Base-by-base conservation (phyloP, 2,113 vertebrate species). In the Solenodon paradoxus region DNA sequence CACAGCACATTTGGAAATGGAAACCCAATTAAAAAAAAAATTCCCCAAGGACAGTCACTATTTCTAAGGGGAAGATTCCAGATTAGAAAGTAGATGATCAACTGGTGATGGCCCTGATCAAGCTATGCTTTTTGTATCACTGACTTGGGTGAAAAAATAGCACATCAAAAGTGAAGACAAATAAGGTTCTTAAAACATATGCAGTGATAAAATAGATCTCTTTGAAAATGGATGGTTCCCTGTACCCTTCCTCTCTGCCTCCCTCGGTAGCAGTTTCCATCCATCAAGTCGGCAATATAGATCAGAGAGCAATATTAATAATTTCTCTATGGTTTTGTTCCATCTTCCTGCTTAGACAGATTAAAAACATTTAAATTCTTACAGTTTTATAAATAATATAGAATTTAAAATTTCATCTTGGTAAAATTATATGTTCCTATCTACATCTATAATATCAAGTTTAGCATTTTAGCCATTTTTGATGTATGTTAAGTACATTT, bases 171-270 rank as follows among this genome's bases (percentile, higher is more conserved):
- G 47, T 40, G 55, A 90, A 95, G 88, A 95, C 64, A 95, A 95
- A 93, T 93, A 96, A 93, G 69, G 26, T 72, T 94, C 63, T 90
- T 91, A 74, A 96, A 95, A 77, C 53, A 63, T 38, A 89, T 71
- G 13, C 38, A 81, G 32, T 83, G 69, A 93, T 77, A 90, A 94
- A 95, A 95, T 55, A 57, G 59, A 92, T 94, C 81, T 89, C 55
- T 94, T 66, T 68, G 59, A 81, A 88, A 97, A 96, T 66, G 4
- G 69, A 81, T 92, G 80, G 51, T 71, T 92, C 77, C 53, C 49
- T 74, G 32, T 94, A 32, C 77, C 57, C 26, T 91, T 95, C 88
- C n/a, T 96, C 72, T 83, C 68, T 93, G 88, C 45, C 68, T 96
- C 71, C 30, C 19, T 68, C 9, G 24, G 81, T 68, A 96, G 88